A percentile compares a stretch with the other conserved stretches of the same genome.
Conservation (phyloP, 1,140 invertebrate genomes). For the Leptoteleia sp. region DNA sequence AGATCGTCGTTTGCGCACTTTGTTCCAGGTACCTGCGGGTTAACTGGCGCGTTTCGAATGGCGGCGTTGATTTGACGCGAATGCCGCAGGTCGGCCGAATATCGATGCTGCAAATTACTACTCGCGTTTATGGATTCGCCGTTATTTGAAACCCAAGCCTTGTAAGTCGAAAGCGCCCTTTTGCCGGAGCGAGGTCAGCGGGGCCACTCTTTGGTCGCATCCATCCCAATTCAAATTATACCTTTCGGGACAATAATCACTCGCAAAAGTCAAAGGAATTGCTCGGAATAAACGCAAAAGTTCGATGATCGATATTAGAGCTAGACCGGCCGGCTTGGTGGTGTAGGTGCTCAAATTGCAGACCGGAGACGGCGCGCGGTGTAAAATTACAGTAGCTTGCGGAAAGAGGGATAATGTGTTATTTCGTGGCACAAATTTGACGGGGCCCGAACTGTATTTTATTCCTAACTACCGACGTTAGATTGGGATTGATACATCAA, state of each 20-base stretch:
- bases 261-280: conserved; percentile 50
- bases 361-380: conserved; percentile 14
- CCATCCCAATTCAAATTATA: conserved; percentile 55
- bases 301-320: conserved; percentile 50
- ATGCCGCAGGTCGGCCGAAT: conserved; percentile 47
- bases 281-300: conserved; percentile 29
- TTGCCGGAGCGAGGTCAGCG: conserved; percentile 43
- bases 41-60: conserved; percentile 50
- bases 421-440: conserved; percentile 48
- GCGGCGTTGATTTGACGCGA: conserved; percentile 56
- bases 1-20: conserved; percentile 59
- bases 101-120: conserved; percentile 62
- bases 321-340: conserved; percentile 2
- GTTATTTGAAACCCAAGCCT: conserved; percentile 46
- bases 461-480: conserved; percentile 15
- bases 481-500: conserved; percentile 39
- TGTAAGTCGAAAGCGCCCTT: conserved; percentile 31
- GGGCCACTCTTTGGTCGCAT: conserved; percentile 36
- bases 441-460: conserved; percentile 14
- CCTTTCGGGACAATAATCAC: conserved; percentile 41
- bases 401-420: conserved; percentile 37
- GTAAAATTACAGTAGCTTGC: conserved; percentile 58
- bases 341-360: conserved; percentile 53
- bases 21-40: conserved; percentile 65
- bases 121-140: conserved; percentile 48